A percentile compares a stretch with the other conserved stretches of the same genome.
These are phyloP conservation scores for Spongilla lacustris DNA, from an alignment of 37 sponge, comb jelly and placozoan genomes.

Conservation along the genomic window DNA sequence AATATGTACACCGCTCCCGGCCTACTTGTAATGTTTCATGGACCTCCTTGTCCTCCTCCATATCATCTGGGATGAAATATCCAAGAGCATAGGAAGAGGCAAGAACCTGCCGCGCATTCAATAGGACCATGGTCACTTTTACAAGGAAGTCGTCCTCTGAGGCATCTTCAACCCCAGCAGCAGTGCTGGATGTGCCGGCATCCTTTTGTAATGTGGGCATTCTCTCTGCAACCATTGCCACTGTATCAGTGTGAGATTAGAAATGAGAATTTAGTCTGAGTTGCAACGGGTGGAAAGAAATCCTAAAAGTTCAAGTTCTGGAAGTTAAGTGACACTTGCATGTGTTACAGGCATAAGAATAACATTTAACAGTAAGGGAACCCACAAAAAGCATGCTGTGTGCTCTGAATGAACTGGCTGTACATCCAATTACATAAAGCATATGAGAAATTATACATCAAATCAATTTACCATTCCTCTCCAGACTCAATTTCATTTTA, in stretches of 20 bases:
- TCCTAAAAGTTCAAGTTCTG: too few relatives aligned
- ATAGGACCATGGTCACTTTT: constrained; percentile 38
- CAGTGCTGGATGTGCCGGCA: background rate
- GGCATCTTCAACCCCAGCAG: background rate
- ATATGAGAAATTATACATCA: background rate
- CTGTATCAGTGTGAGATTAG: background rate
- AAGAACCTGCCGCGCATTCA: constrained; percentile 58
- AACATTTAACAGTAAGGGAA: too few relatives aligned
- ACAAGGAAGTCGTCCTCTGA: constrained; percentile 62
- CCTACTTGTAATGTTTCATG: constrained; percentile 60
- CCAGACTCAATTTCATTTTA: constrained; percentile 33
- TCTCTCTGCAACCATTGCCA: background rate
- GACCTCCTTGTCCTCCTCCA: background rate
- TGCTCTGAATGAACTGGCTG: too few relatives aligned
- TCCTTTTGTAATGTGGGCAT: background rate
- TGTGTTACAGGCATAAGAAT: too few relatives aligned
- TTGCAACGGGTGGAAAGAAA: too few relatives aligned
- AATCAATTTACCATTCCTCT: constrained; percentile 47
- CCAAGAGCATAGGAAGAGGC: constrained; percentile 72
- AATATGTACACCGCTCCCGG: background rate
- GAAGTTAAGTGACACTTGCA: too few relatives aligned
- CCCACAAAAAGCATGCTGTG: too few relatives aligned
- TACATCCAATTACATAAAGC: background rate
- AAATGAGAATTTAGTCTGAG: too few relatives aligned
- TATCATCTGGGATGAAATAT: constrained; percentile 53